Percentiles rank a stretch among this genome's conserved stretches.
Evolutionary conservation across 2,797 vertebrate species (phyloP).

Genomic region (Hyperoplus immaculatus): DNA sequence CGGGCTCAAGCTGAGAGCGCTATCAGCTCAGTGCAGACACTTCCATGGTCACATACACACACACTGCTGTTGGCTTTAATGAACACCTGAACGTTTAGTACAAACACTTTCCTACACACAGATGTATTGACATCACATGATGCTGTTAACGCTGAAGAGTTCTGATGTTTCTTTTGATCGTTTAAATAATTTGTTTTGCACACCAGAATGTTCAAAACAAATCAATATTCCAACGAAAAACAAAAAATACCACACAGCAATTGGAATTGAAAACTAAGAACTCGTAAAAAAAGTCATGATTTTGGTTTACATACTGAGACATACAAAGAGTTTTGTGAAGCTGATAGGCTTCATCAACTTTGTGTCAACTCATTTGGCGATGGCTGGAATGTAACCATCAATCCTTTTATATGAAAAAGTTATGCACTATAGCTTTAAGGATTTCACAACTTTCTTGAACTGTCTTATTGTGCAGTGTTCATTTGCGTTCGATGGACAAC

Average conservation of each 20-base stretch:
- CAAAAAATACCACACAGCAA: neutral
- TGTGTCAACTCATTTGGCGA: too few relatives aligned
- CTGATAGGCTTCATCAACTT: too few relatives aligned
- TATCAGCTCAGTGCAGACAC: constrained; percentile 69
- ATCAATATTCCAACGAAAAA: too few relatives aligned
- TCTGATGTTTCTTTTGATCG: constrained; percentile 2
- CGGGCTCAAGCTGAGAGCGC: constrained; percentile 45
- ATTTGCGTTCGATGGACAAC: neutral
- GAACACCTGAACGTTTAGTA: constrained; percentile 3
- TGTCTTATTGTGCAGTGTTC: neutral
- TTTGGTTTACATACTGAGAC: too few relatives aligned
- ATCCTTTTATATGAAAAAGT: too few relatives aligned
- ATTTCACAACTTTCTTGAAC: neutral
- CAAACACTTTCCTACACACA: constrained; percentile 6
- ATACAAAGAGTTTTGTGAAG: too few relatives aligned
- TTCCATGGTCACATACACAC: constrained; percentile 33
- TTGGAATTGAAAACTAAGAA: too few relatives aligned
- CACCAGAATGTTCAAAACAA: too few relatives aligned
- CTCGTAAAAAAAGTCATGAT: too few relatives aligned
- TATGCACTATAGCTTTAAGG: too few relatives aligned
- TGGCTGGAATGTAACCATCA: too few relatives aligned
- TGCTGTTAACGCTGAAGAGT: neutral
- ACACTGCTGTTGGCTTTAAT: constrained; percentile 30
- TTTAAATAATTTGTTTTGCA: neutral
- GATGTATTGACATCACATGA: constrained; percentile 12